Percentiles rank a stretch among this genome's conserved stretches.
Evolutionary conservation across 1,140 invertebrate species (phyloP).

Genomic region (Hyposmocoma kahamanoa): DNA sequence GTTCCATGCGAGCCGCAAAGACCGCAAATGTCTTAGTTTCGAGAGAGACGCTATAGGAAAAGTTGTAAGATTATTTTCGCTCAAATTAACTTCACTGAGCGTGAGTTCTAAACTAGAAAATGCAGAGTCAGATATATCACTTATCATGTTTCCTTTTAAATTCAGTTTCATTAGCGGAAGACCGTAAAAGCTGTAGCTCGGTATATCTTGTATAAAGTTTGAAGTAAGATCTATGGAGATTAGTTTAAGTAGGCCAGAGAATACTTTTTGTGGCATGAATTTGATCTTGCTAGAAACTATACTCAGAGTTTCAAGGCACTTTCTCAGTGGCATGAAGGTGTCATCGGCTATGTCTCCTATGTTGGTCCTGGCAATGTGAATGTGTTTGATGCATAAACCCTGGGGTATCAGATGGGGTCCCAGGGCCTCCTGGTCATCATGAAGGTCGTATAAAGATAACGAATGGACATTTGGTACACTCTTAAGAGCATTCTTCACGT

Average conservation of each 20-base stretch:
- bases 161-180: conserved; percentile 87
- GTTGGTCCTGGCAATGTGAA: conserved; percentile 88
- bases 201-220: conserved; percentile 87
- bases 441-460: conserved; percentile 56
- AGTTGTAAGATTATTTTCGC: conserved; percentile 87
- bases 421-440: conserved; percentile 55
- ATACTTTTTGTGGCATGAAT: conserved; percentile 86
- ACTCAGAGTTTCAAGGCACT: conserved; percentile 85
- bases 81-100: conserved; percentile 87
- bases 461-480: conserved; percentile 49
- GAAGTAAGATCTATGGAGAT: conserved; percentile 88
- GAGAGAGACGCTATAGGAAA: conserved; percentile 88
- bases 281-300: conserved; percentile 86
- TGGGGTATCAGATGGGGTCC: conserved; percentile 64
- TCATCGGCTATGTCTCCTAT: conserved; percentile 84
- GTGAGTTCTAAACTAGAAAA: conserved; percentile 89
- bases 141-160: conserved; percentile 87
- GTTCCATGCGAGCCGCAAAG: conserved; percentile 88
- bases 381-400: conserved; percentile 82
- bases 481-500: conserved; percentile 60
- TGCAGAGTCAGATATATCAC: conserved; percentile 86
- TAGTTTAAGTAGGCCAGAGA: conserved; percentile 82
- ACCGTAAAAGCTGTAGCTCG: conserved; percentile 91
- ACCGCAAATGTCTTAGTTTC: conserved; percentile 81
- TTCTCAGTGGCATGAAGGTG: conserved; percentile 81